These are phyloP conservation scores for Neogobius melanostomus DNA, from an alignment of 2,113 vertebrate genomes.

Conservation along the genomic window DNA sequence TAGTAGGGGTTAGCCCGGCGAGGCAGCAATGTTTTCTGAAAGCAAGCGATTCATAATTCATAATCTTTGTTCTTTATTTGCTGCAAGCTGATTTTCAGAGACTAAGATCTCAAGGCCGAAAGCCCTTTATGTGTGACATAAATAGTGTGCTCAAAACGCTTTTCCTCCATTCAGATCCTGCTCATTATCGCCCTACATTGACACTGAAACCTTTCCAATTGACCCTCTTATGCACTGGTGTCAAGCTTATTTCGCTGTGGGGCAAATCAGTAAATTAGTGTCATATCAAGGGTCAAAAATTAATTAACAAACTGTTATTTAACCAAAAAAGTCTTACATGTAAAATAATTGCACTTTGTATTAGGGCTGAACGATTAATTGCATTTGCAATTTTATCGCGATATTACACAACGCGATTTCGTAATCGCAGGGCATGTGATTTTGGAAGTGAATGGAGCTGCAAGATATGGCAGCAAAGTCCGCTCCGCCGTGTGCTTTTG, in stretches of 20 bases:
- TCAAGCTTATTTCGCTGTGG: neutral
- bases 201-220: neutral
- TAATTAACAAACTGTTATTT: neutral
- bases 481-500: no score
- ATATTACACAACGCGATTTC: no score
- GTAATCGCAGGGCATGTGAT: no score
- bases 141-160: neutral
- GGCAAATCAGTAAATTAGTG: neutral
- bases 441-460: no score
- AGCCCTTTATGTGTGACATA: neutral
- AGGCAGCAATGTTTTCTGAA: constrained; percentile 1
- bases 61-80: neutral
- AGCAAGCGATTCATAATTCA: constrained; percentile 24
- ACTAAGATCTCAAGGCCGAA: neutral
- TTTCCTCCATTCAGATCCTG: neutral
- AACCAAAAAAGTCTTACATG: neutral
- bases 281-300: neutral
- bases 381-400: no score
- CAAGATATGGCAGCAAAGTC: no score
- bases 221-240: neutral
- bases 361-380: no score
- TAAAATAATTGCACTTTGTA: no score
- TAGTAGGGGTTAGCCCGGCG: neutral
- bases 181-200: neutral
- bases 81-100: neutral